These are phyloP conservation scores for Elaphurus davidianus DNA, from an alignment of 2,113 vertebrate genomes.

Conservation along the genomic window DNA sequence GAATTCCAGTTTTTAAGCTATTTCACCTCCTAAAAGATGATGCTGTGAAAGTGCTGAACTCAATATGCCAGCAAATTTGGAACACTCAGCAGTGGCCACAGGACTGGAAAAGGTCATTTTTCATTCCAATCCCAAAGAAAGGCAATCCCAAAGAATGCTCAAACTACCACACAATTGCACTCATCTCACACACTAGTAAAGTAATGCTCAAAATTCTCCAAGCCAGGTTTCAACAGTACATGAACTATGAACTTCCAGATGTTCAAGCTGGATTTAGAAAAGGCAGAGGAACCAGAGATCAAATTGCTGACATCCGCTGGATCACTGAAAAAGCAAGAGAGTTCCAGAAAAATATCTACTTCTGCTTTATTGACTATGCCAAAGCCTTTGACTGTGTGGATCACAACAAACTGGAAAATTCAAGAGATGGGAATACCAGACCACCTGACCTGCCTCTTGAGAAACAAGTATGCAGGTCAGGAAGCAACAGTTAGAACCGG, in stretches of 20 bases:
- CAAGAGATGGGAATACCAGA: not conserved
- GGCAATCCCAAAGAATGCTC: not conserved
- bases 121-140: not conserved
- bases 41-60: not conserved
- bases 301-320: not conserved
- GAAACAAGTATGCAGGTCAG: not conserved
- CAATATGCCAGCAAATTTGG: not conserved
- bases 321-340: not conserved
- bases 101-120: not conserved
- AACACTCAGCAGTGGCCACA: not conserved
- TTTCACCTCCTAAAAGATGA: not conserved
- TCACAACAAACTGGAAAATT: not conserved
- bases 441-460: not conserved
- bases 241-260: not conserved
- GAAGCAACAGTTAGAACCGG: not conserved
- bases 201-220: not conserved
- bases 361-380: not conserved
- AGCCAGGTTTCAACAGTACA: not conserved
- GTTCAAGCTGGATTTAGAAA: not conserved
- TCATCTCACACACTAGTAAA: not conserved
- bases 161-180: not conserved
- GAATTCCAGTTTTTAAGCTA: not conserved
- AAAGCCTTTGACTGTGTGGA: not conserved
- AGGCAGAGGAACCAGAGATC: not conserved
- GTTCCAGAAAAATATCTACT: not conserved